Conservation (phyloP, 2,888 invertebrate genomes). For the Petrophora chlorosata region DNA sequence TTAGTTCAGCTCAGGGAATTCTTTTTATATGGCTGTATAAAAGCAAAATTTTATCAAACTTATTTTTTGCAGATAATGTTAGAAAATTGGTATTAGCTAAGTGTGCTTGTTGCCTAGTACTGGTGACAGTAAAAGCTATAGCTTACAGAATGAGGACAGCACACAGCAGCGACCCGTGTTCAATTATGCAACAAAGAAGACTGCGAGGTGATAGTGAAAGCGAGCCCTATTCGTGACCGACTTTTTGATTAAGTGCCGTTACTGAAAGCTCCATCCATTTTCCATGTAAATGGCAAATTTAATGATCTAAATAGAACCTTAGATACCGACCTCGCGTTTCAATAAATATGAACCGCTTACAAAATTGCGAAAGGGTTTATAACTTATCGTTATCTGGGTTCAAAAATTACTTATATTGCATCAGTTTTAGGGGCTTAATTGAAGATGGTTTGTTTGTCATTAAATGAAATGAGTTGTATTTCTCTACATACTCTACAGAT, state of each 20-base stretch:
- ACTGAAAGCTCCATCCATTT: slow-evolving; percentile 35
- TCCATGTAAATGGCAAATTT: slow-evolving; percentile 38
- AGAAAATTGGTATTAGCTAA: not conserved
- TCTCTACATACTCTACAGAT: not conserved
- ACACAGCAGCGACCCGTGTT: slow-evolving; percentile 21
- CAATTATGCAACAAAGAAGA: slow-evolving; percentile 39
- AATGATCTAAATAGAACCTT: slow-evolving; percentile 32
- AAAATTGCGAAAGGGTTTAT: slow-evolving; percentile 31
- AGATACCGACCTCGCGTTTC: slow-evolving; percentile 32
- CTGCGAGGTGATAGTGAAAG: slow-evolving; percentile 51
- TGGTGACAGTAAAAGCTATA: not conserved
- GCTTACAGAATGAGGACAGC: slow-evolving; percentile 22
- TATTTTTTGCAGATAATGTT: too few relatives aligned
- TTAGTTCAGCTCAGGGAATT: too few relatives aligned
- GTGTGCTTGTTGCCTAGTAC: not conserved
- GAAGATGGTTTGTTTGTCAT: slow-evolving; percentile 6
- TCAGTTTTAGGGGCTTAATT: too few relatives aligned
- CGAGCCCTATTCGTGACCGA: slow-evolving; percentile 42
- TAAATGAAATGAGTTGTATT: slow-evolving; percentile 8
- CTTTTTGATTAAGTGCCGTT: slow-evolving; percentile 40
- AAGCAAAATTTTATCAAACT: too few relatives aligned
- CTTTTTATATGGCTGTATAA: too few relatives aligned
- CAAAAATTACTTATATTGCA: too few relatives aligned
- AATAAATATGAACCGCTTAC: slow-evolving; percentile 38
- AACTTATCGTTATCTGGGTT: slow-evolving; percentile 40